These are phyloP conservation scores for Balaeniceps rex DNA, from an alignment of 2,113 vertebrate species.

Conservation along the genomic window DNA sequence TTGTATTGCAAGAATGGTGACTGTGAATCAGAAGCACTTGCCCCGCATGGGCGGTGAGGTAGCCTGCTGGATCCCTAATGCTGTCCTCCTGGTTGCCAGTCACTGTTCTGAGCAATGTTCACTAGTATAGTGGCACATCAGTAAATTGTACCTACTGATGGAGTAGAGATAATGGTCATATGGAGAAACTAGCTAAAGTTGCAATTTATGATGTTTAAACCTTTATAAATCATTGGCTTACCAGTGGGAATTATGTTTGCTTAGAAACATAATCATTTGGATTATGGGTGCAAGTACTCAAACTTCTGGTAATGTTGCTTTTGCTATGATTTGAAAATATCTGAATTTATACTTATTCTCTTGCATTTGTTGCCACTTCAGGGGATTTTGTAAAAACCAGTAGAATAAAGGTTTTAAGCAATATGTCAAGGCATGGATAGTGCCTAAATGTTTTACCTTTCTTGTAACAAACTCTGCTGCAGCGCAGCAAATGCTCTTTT, in stretches of 20 bases:
- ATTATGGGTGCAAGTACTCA: neutral
- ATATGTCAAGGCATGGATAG: neutral
- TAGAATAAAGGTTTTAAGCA: neutral
- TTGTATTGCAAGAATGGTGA: too few relatives aligned
- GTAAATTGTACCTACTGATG: neutral
- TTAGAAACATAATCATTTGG: neutral
- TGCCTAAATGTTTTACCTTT: neutral
- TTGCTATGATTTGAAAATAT: neutral
- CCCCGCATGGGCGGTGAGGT: neutral
- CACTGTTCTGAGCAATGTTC: neutral
- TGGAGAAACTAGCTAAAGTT: neutral
- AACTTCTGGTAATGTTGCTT: neutral
- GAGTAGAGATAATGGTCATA: neutral
- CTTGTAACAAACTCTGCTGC: neutral
- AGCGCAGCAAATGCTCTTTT: neutral
- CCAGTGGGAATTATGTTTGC: neutral
- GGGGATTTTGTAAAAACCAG: neutral
- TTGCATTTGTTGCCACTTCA: neutral
- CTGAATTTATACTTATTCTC: neutral
- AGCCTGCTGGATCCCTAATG: neutral
- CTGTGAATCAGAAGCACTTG: neutral
- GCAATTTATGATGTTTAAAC: accelerated
- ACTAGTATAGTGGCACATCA: accelerated
- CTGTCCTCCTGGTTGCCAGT: neutral
- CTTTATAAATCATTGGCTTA: neutral